phyloP scores from a whole-genome alignment of 2,113 vertebrate genomes.

The Pogona vitticeps region DNA sequence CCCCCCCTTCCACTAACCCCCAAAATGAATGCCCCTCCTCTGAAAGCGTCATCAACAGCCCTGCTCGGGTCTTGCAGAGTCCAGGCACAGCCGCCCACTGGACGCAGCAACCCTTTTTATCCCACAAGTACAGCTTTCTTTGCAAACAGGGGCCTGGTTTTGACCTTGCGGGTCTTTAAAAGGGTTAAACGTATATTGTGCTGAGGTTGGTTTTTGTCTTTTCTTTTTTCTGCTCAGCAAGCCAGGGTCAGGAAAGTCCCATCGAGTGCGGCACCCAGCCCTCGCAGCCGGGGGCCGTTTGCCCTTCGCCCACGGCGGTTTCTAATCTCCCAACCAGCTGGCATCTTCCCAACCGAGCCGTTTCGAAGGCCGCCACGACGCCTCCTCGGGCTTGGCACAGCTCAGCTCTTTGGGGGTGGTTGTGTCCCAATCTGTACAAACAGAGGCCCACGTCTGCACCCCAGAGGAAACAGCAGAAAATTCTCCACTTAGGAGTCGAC shows the following conservation, averaged over 20 bases:
- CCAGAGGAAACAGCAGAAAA: too few relatives aligned
- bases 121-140: not conserved
- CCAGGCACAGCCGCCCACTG: too few relatives aligned
- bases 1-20: too few relatives aligned
- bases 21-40: too few relatives aligned
- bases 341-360: slow-evolving; percentile 1
- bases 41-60: too few relatives aligned
- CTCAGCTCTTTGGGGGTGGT: not conserved
- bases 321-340: not conserved
- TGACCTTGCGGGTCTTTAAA: not conserved
- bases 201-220: too few relatives aligned
- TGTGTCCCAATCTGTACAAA: not conserved
- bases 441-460: too few relatives aligned
- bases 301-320: not conserved
- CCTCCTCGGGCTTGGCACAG: not conserved
- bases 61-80: too few relatives aligned
- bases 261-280: not conserved
- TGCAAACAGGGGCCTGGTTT: not conserved
- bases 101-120: not conserved
- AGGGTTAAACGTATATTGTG: not conserved
- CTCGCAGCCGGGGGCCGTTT: not conserved
- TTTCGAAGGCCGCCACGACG: not conserved
- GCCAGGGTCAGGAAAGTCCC: not conserved
- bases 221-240: not conserved
- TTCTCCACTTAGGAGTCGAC: too few relatives aligned